These are phyloP conservation scores for Aldabrachelys gigantea DNA, from an alignment of 2,113 vertebrate genomes.

Conservation along the genomic window DNA sequence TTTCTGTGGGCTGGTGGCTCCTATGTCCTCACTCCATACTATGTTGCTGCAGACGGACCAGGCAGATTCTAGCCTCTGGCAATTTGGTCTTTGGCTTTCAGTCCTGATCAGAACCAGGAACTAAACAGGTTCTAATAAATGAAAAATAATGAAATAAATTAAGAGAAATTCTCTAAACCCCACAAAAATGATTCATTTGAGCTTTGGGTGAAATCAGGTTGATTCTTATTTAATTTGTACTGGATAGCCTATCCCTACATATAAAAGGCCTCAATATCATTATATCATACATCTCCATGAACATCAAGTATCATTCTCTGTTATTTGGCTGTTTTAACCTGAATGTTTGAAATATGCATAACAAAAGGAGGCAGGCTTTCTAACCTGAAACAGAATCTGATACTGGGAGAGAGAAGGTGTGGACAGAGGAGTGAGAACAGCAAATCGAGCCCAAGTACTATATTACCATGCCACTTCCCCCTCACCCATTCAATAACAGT, in stretches of 20 bases:
- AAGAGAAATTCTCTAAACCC: not conserved
- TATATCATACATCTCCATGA: not conserved
- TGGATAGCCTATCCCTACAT: too few species aligned
- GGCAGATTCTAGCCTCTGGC: not conserved
- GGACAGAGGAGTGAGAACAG: not conserved
- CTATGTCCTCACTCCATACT: not conserved
- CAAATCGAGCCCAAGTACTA: not conserved
- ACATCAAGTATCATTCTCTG: not conserved
- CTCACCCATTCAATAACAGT: not conserved
- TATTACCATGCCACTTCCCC: not conserved
- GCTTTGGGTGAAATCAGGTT: not conserved
- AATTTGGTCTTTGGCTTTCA: not conserved
- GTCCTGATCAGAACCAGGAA: not conserved
- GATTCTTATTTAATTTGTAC: not conserved
- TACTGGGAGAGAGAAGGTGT: not conserved
- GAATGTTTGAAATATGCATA: not conserved
- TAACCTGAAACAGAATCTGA: not conserved
- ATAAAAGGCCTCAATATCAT: not conserved
- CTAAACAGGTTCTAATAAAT: not conserved
- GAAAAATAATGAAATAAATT: not conserved
- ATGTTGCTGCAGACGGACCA: rapidly evolving
- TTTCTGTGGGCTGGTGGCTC: not conserved
- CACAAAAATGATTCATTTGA: not conserved
- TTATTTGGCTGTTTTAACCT: not conserved
- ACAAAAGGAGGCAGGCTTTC: not conserved